Percentiles rank a stretch among this genome's conserved stretches.
Conservation (phyloP, 2,113 vertebrate species). For the Lota lota region DNA sequence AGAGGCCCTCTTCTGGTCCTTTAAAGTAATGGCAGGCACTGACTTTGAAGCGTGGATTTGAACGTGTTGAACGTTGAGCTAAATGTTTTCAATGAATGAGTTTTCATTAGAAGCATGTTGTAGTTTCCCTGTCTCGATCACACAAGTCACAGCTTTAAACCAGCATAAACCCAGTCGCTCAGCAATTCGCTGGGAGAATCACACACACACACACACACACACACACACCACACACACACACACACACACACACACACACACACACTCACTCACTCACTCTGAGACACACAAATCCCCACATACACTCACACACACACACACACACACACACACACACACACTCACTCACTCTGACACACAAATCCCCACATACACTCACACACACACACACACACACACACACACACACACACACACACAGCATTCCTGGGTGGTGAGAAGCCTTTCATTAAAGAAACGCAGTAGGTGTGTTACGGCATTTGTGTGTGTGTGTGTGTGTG, state of each 20-base stretch:
- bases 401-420: background rate
- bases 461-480: conserved; percentile 30
- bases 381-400: background rate
- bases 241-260: no score
- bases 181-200: no score
- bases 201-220: background rate
- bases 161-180: background rate
- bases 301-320: background rate
- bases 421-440: conserved; percentile 33
- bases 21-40: background rate
- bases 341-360: no score
- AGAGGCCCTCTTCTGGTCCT: background rate
- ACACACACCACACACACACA: background rate
- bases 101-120: no score
- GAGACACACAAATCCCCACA: background rate
- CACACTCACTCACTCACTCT: no score
- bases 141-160: background rate
- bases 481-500: conserved; percentile 28
- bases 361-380: background rate
- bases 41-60: no score
- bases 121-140: no score
- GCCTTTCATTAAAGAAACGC: conserved; percentile 13
- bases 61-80: no score
- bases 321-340: background rate
- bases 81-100: no score